Evolutionary conservation across 1,140 invertebrate genomes (phyloP).

Genomic region (Cydia fagiglandana): DNA sequence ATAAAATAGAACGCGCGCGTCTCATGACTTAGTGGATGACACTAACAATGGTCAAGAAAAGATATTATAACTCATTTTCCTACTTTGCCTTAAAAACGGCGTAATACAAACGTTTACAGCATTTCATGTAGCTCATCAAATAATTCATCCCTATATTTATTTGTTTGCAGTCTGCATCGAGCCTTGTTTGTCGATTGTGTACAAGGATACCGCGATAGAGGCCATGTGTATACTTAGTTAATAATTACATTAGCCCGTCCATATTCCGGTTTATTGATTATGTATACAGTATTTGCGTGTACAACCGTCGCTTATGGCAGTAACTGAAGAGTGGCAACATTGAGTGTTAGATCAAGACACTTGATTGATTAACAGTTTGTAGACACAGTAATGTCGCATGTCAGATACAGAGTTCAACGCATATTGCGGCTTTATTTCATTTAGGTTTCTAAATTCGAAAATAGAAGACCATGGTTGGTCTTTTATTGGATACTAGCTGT

Average conservation of each 20-base stretch:
- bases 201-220: constrained; percentile 71
- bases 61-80: too few species aligned
- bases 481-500: too few species aligned
- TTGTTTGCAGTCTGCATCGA: constrained; percentile 67
- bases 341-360: constrained; percentile 8
- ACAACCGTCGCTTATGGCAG: not conserved
- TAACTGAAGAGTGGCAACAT: constrained; percentile 16
- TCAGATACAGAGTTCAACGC: not conserved
- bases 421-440: not conserved
- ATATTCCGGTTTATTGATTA: constrained; percentile 61
- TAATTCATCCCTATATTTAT: constrained; percentile 69
- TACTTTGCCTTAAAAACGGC: too few species aligned
- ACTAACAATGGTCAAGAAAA: too few species aligned
- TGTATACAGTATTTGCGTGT: constrained; percentile 38
- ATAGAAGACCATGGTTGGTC: too few species aligned
- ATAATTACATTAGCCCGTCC: constrained; percentile 70
- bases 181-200: constrained; percentile 70
- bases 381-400: not conserved
- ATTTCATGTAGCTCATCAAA: constrained; percentile 51
- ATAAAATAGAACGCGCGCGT: too few species aligned
- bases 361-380: constrained; percentile 19
- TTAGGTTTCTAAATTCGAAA: not conserved
- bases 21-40: too few species aligned
- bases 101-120: not conserved
- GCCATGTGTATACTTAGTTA: constrained; percentile 64